Conservation (phyloP, 2,113 vertebrate genomes). For the Clinocottus analis region DNA sequence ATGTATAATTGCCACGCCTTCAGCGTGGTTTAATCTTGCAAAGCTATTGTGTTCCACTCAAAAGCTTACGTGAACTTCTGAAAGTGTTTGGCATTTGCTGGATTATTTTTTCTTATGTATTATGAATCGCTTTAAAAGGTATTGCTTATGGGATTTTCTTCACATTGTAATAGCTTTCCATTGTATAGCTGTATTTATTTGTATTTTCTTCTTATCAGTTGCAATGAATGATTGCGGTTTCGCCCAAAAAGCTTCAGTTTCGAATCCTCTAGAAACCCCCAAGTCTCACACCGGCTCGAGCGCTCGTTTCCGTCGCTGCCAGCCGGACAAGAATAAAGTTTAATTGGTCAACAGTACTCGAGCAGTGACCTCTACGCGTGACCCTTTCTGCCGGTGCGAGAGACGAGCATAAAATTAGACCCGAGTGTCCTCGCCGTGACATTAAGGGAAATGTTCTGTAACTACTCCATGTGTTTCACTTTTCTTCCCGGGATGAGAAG, state of each 20-base stretch:
- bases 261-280: not conserved
- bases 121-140: not conserved
- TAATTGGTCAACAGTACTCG: conserved; percentile 37
- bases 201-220: not conserved
- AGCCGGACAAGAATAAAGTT: conserved; percentile 43
- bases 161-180: not conserved
- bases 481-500: conserved; percentile 55
- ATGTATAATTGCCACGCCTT: not conserved
- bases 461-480: conserved; percentile 41
- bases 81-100: not conserved
- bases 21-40: not conserved
- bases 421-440: conserved; percentile 43
- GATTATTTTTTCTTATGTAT: conserved; percentile 17
- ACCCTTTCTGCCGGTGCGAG: conserved; percentile 17
- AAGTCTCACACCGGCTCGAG: not conserved
- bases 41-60: not conserved
- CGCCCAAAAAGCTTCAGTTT: not conserved
- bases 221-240: not conserved
- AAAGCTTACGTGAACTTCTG: not conserved
- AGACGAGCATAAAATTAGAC: conserved; percentile 45
- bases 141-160: conserved; percentile 9
- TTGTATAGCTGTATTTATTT: not conserved
- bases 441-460: conserved; percentile 44
- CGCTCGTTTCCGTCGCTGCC: not conserved
- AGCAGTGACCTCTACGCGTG: conserved; percentile 27